Evolutionary conservation across 2,888 invertebrate species (phyloP).

Genomic region (Drosophila helvetica): DNA sequence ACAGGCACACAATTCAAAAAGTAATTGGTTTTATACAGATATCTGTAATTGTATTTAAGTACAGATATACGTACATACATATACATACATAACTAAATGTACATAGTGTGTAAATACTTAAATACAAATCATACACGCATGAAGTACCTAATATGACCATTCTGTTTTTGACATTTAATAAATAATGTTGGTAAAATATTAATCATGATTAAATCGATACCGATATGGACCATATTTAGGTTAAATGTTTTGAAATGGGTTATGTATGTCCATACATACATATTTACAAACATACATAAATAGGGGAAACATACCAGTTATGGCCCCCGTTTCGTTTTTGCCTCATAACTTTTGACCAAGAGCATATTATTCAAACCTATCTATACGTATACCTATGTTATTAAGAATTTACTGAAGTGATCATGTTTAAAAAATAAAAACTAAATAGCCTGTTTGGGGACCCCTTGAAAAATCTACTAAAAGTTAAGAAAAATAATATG

Average conservation of each 20-base stretch:
- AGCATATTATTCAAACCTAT: no score
- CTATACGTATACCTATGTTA: no score
- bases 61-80: neutral
- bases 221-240: neutral
- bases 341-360: no score
- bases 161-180: slow-evolving; percentile 12
- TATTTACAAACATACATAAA: no score
- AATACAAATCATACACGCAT: neutral
- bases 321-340: no score
- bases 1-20: slow-evolving; percentile 6
- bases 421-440: no score
- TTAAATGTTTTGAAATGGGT: neutral
- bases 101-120: neutral
- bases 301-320: no score
- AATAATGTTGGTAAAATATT: slow-evolving; percentile 5
- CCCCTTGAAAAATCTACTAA: no score
- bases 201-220: neutral
- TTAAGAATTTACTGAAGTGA: no score
- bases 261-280: no score
- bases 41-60: neutral
- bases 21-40: neutral
- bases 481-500: no score
- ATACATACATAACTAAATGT: neutral
- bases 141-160: neutral
- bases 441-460: no score